Evolutionary conservation across 2,797 vertebrate species (phyloP).

Genomic region (Syncerus caffer): DNA sequence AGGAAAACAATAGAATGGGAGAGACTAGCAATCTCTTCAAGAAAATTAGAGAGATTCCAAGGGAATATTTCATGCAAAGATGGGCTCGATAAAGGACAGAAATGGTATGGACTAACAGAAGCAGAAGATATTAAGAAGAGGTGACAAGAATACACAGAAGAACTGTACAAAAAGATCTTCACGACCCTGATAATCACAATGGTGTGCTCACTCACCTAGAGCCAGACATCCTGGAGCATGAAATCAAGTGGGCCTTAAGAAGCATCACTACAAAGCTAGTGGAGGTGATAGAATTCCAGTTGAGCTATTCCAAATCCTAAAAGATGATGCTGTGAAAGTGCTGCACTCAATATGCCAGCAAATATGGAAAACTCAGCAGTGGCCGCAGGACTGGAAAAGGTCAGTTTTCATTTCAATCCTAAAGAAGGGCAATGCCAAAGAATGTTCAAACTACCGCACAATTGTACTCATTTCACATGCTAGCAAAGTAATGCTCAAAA

Average conservation of each 20-base stretch:
- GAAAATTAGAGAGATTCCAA: too few species aligned
- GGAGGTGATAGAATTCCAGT: too few species aligned
- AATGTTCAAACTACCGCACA: background rate
- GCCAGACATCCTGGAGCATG: background rate
- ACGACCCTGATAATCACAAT: background rate
- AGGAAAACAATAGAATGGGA: too few species aligned
- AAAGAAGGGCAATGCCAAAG: background rate
- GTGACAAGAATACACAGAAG: too few species aligned
- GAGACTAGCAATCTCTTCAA: too few species aligned
- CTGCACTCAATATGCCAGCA: background rate
- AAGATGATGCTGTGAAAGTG: too few species aligned
- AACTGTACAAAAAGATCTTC: too few species aligned
- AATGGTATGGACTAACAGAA: too few species aligned
- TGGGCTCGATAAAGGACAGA: too few species aligned
- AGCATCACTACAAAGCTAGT: background rate
- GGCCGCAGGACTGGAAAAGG: background rate
- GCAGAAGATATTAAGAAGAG: too few species aligned
- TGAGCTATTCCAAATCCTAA: too few species aligned
- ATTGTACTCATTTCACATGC: background rate
- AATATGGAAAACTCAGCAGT: background rate
- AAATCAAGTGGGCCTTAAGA: background rate
- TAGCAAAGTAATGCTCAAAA: background rate
- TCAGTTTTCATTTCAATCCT: background rate
- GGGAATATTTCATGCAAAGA: too few species aligned
- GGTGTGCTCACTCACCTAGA: background rate